phyloP scores from a whole-genome alignment of 2,888 invertebrate genomes.

The Pyrrhia umbra region DNA sequence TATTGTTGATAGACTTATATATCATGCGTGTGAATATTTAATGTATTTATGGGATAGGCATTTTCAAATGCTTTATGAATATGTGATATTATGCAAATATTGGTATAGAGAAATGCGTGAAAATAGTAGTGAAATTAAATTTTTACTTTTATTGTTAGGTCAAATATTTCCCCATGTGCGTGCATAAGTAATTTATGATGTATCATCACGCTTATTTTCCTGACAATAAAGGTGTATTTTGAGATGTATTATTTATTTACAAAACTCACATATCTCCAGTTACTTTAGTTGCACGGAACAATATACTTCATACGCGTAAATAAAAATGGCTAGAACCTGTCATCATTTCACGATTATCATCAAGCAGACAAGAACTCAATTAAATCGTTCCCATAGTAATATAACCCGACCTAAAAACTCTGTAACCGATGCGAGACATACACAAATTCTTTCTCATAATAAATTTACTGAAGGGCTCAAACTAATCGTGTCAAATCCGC shows the following conservation, averaged over 20 bases:
- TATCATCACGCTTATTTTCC: not conserved
- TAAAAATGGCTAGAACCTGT: too few species aligned
- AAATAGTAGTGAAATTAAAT: slow-evolving; percentile 14
- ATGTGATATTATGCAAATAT: slow-evolving; percentile 42
- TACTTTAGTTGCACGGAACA: too few species aligned
- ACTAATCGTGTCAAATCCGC: slow-evolving; percentile 73
- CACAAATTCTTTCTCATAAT: slow-evolving; percentile 52
- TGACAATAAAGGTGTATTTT: too few species aligned
- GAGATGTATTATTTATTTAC: too few species aligned
- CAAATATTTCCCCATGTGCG: slow-evolving; percentile 5
- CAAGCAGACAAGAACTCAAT: slow-evolving; percentile 25
- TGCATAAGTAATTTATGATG: not conserved
- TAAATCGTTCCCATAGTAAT: slow-evolving; percentile 38
- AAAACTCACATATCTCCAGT: too few species aligned
- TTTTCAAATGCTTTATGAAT: slow-evolving; percentile 39
- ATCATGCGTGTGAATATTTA: slow-evolving; percentile 12
- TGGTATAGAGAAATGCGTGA: slow-evolving; percentile 36
- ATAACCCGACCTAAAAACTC: slow-evolving; percentile 12
- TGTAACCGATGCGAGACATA: slow-evolving; percentile 30
- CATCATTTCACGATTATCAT: too few species aligned
- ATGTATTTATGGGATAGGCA: slow-evolving; percentile 15
- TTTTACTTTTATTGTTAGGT: slow-evolving; percentile 9
- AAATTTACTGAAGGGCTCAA: slow-evolving; percentile 68
- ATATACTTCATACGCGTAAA: too few species aligned
- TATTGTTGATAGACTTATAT: slow-evolving; percentile 32